Base-by-base conservation (phyloP, 2,888 invertebrate genomes). In the Blastobasis adustella region DNA sequence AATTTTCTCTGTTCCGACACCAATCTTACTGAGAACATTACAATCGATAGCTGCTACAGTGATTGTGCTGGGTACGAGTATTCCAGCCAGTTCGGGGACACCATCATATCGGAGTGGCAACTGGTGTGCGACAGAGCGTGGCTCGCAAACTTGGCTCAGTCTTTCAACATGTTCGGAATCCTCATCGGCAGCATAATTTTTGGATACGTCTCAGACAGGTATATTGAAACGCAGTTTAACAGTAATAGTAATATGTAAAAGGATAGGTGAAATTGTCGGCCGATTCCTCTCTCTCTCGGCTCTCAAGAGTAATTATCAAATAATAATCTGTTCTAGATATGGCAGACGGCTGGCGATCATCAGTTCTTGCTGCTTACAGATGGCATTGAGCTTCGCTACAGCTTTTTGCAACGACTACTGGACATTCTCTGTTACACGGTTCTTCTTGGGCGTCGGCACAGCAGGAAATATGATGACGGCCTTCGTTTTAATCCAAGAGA, bases 391-490 rank as follows among this genome's bases (percentile, higher is more conserved):
- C 10, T 79, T 92, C 9, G 77, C 84, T 0, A 90, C 92, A 41
- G 91, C 93, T 0, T 81, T 92, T 52, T 90, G 92, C 0, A 91
- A 93, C 0, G 91, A 88, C 49, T 79, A 68, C 59, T 77, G 67
- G 68, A 52, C 58, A 10, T 93, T 94, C 66, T 84, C 93, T 10
- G 41, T 90, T 0, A 77, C 92, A 51, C 81, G 94, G 48, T 92
- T 94, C 65, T 68, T 93, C 44, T 89, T 91, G 5, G 94, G 93
- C 0, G 74, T 91, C 47, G 92, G 92, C 9, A 92, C 93, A 0
- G 94, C 94, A 5, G 95, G 95, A 37, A 92, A 92, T 0, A 94
- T 95, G 91, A 90, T 93, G 41, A 92, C 92, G 41, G 89, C 91
- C 56, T 92, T 91, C 58, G 91, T 91, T 6, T 73, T 92, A 6